Base-by-base conservation (phyloP, 2,797 vertebrate species). In the Acrossocheilus fasciatus region DNA sequence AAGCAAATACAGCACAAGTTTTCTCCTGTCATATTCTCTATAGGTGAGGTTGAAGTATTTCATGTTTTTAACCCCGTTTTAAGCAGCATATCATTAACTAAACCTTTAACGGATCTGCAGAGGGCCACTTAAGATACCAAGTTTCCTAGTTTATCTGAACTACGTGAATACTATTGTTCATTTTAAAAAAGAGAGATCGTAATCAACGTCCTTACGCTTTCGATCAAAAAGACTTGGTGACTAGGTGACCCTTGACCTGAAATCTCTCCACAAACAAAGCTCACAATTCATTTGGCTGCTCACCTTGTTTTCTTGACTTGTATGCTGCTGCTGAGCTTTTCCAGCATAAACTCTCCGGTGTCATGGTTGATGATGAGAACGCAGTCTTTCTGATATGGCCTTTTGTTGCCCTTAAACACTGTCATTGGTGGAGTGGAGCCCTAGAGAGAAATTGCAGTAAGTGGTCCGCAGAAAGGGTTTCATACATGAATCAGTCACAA, bases 271-370 rank as follows among this genome's bases (percentile, higher is more conserved):
- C 57, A 57, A 36, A 23, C 39, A 41, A 10, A 15, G 50, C 6
- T 26, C 6, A 7, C 11, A 43, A 4, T 41, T 26, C 2, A 23
- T 36, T 36, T 20, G 30, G 54, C 34, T 34, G 68, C 93, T 89
- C 92, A 99, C 98, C 98, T 97, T 88, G 98, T 99, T 91, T 99
- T 99, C 96, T 99, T 99, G 87, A 99, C 98, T 91, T 99, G 98
- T 92, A 99, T 99, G 95, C 96, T 99, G 95, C 97, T 99, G 92
- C 97, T 99, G 85, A 99, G 97, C 89, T 99, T 99, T 93, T 99
- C 98, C 94, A 99, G 94, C 15, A 98, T 95, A n/a, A 97, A 99
- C 54, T 99, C 97, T 2, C 98, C 98, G 0, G 98, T 99, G 94
- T 99, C 98, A 26, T 99, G 98, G 91, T 99, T 99, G 86, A 99